Percentiles rank a stretch among this genome's conserved stretches.
phyloP scores from a whole-genome alignment of 2,888 invertebrate genomes.

The Dryocosmus kuriphilus region DNA sequence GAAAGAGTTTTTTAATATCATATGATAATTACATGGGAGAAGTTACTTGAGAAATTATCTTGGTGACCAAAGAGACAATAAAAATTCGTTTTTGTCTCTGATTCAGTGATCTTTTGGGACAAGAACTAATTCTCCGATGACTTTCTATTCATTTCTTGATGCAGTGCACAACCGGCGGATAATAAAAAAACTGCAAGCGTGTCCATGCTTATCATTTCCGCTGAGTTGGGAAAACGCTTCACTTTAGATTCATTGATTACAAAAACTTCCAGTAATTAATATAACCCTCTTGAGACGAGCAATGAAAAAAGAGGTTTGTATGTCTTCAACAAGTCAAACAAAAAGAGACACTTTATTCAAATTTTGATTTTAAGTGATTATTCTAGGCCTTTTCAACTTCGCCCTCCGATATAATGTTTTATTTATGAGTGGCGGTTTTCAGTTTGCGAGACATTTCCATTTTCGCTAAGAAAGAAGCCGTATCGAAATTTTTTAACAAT shows the following conservation, averaged over 20 bases:
- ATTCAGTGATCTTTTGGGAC: constrained; percentile 23
- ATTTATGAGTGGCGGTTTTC: neutral
- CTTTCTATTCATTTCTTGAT: neutral
- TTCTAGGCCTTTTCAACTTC: neutral
- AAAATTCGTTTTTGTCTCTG: neutral
- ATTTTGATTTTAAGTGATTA: neutral
- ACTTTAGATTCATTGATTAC: constrained; percentile 11
- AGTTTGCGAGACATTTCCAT: neutral
- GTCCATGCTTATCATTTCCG: constrained; percentile 30
- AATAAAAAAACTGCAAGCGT: constrained; percentile 2
- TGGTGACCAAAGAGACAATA: constrained; percentile 7
- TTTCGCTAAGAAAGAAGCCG: neutral
- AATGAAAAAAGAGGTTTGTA: neutral
- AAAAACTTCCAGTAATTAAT: constrained; percentile 24
- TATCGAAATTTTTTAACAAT: too few species aligned
- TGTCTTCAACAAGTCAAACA: neutral
- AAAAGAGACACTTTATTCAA: neutral
- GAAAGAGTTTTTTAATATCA: neutral
- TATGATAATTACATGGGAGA: neutral
- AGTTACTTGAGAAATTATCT: neutral
- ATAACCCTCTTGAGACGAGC: constrained; percentile 17
- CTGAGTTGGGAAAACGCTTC: constrained; percentile 11
- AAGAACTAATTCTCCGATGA: constrained; percentile 6
- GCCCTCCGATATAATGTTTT: neutral
- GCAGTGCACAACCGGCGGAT: neutral